Conservation (phyloP, 2,113 vertebrate genomes). For the Dasypus novemcinctus region DNA sequence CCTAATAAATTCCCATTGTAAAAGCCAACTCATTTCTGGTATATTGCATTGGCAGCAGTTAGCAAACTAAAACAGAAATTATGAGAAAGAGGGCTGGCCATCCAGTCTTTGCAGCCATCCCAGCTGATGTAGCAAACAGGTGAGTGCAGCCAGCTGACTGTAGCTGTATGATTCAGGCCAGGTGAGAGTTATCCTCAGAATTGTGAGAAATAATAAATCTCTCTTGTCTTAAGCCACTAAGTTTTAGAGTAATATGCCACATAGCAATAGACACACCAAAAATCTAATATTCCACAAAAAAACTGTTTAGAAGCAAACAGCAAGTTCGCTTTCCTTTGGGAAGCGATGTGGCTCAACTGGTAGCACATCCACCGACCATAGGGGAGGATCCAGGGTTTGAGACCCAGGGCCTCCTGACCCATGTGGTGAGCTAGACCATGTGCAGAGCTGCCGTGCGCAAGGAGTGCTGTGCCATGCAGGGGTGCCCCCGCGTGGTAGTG, state of each 20-base stretch:
- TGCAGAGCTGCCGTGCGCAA: too few species aligned
- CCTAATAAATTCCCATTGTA: too few species aligned
- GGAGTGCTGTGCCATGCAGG: too few species aligned
- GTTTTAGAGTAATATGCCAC: neutral
- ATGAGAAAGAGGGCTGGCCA: accelerated
- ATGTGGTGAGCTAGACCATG: too few species aligned
- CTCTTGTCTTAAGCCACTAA: neutral
- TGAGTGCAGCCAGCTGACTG: neutral
- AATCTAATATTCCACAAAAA: neutral
- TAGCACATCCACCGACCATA: too few species aligned
- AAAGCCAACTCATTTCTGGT: too few species aligned
- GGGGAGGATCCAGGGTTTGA: too few species aligned
- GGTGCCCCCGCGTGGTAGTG: too few species aligned
- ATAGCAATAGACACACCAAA: neutral
- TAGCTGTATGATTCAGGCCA: too few species aligned
- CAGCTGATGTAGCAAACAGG: neutral
- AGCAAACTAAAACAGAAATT: neutral
- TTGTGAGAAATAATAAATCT: neutral
- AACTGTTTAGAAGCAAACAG: neutral
- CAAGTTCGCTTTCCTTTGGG: neutral
- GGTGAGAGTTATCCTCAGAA: neutral
- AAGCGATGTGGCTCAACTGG: too few species aligned
- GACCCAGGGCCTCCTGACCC: too few species aligned
- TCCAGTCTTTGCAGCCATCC: neutral
- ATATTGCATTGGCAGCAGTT: too few species aligned